A percentile compares a stretch with the other conserved stretches of the same genome.
Conservation (phyloP, 2,888 invertebrate genomes). For the Heliconius hortense region DNA sequence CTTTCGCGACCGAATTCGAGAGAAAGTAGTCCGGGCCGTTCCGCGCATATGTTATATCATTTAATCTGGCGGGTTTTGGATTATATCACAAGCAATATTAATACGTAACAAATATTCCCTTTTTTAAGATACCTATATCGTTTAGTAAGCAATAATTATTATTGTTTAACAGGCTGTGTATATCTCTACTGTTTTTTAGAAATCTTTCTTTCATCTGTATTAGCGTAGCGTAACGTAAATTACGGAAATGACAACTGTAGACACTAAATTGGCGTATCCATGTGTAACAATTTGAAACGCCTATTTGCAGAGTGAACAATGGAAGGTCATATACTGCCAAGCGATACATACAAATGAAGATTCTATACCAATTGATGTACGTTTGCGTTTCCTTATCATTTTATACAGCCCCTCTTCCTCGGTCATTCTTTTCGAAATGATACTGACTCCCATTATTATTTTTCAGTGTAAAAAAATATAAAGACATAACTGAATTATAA, state of each 20-base stretch:
- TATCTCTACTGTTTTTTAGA: not conserved
- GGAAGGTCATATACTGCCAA: constrained; percentile 68
- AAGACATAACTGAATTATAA: not conserved
- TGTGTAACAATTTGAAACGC: constrained; percentile 58
- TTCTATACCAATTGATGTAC: constrained; percentile 38
- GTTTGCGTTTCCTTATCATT: constrained; percentile 43
- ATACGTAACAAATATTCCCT: constrained; percentile 37
- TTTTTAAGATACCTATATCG: not conserved
- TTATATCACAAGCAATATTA: constrained; percentile 66
- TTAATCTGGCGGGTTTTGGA: constrained; percentile 64
- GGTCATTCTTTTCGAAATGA: not conserved
- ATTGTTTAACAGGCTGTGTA: not conserved
- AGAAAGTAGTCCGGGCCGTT: constrained; percentile 78
- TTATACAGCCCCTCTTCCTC: not conserved
- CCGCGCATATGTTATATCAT: constrained; percentile 77
- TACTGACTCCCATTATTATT: not conserved
- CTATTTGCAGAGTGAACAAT: constrained; percentile 74
- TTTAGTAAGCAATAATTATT: not conserved
- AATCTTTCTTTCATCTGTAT: constrained; percentile 63
- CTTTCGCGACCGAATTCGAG: constrained; percentile 82
- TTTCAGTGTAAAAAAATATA: not conserved
- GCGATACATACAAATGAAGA: constrained; percentile 66
- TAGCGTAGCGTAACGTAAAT: constrained; percentile 52
- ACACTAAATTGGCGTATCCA: constrained; percentile 71
- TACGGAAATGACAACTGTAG: constrained; percentile 63